Evolutionary conservation across 2,797 vertebrate species (phyloP).

Genomic region (Dallia pectoralis): DNA sequence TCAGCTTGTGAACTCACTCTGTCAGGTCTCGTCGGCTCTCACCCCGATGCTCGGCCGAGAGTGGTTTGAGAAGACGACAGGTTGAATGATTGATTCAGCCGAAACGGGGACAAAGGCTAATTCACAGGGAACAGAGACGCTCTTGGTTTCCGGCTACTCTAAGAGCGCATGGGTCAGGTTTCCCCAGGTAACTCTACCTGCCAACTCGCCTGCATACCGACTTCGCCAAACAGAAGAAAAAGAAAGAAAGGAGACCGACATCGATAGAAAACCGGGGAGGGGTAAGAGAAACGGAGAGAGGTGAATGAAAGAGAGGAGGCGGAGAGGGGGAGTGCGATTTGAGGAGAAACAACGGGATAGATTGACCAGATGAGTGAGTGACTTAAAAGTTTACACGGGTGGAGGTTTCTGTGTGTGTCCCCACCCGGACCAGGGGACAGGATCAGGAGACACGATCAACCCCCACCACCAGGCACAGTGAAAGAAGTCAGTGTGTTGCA

Average conservation of each 20-base stretch:
- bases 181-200: slow-evolving; percentile 47
- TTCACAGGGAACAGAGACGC: slow-evolving; percentile 51
- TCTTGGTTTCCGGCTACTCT: slow-evolving; percentile 23
- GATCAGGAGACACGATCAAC: neutral
- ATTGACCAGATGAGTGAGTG: neutral
- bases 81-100: slow-evolving; percentile 33
- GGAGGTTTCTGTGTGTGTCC: neutral
- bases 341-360: neutral
- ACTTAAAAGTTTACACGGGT: neutral
- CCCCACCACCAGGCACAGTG: neutral
- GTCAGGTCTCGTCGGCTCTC: neutral
- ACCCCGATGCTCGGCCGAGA: neutral
- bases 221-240: slow-evolving; percentile 24
- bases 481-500: neutral
- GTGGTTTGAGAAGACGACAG: slow-evolving; percentile 37
- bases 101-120: slow-evolving; percentile 51
- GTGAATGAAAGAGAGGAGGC: neutral
- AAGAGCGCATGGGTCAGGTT: slow-evolving; percentile 47
- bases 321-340: neutral
- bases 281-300: neutral
- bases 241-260: neutral
- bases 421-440: neutral
- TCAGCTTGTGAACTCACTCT: neutral
- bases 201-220: slow-evolving; percentile 53
- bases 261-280: slow-evolving; percentile 12